A percentile compares a stretch with the other conserved stretches of the same genome.
Evolutionary conservation across 2,113 vertebrate species (phyloP).

Genomic region (Lycaon pictus): DNA sequence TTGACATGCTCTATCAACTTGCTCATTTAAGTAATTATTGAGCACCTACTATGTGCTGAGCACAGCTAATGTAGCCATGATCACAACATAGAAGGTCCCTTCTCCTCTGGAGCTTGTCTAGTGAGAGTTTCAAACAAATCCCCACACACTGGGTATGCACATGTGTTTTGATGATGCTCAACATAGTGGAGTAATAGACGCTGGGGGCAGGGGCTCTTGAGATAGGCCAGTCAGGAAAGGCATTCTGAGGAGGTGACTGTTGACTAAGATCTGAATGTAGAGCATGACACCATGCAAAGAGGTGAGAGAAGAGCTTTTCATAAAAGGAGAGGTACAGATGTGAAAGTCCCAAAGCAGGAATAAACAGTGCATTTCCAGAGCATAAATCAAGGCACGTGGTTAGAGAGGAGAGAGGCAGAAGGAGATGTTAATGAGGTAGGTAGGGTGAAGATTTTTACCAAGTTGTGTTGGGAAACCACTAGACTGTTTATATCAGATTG

Average conservation of each 20-base stretch:
- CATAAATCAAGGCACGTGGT: background rate
- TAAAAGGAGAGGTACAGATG: background rate
- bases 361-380: background rate
- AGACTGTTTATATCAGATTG: background rate
- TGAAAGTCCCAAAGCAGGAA: background rate
- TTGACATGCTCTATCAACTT: background rate
- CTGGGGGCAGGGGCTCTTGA: accelerated
- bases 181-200: background rate
- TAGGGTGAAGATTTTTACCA: background rate
- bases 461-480: background rate
- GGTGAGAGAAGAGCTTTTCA: background rate
- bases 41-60: background rate
- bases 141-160: too few species aligned
- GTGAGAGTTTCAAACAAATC: background rate
- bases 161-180: background rate
- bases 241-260: background rate
- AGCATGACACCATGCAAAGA: background rate
- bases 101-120: background rate
- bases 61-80: background rate
- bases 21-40: background rate
- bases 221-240: background rate
- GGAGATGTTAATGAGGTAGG: background rate
- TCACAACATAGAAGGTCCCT: background rate
- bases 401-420: background rate
- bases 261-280: background rate